Evolutionary conservation across 64 coral and sea anemone species (phyloP), one percentile per base, ranked within the genome.

Genomic region (Porites australiensis): DNA sequence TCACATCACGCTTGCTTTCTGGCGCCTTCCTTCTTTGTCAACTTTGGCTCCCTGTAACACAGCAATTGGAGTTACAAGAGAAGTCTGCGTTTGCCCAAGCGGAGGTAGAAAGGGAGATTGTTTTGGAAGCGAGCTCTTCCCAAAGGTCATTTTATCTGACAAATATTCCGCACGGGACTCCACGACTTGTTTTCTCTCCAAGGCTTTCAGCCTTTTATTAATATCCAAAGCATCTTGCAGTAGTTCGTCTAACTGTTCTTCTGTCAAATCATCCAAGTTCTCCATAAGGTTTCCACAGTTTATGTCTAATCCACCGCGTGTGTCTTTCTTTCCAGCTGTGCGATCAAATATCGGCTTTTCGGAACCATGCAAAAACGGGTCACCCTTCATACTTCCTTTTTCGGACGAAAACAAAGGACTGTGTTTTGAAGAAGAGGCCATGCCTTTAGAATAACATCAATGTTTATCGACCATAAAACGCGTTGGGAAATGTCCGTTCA

Each of bases 211-310:
- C 57, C 66, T 86, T 79, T 87, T 48, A 73, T 93, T 93, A 44
- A 93, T 87, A 63, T 86, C 91, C 55, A 37, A 50, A 53, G 91
- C 91, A 8, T 93, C 74, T 19, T 74, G 58, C 67, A 93, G 82
- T 13, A 93, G 62, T 21, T 87, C 82, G 76, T 93, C 91, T 5
- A 93, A 50, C 27, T 93, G 82, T 70, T 87, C 91, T 53, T 93
- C 91, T 13, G 77, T 87, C 3, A 93, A 54, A 75, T 14, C 64
- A 48, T 93, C 91, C n/a, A 93, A 77, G 58, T 87, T 87, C 44
- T 87, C 91, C 15, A 63, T 64, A 2, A 79, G 63, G 47, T 69
- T 13, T 21, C 51, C 81, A 60, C 19, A 50, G 8, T 68, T 68
- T 45, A 5, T 12, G 10, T 66, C 62, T 49, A 83, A 65, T 83